Percentiles rank a stretch among this genome's conserved stretches.
Evolutionary conservation across 2,113 vertebrate genomes (phyloP).

Genomic region (Meleagris gallopavo): DNA sequence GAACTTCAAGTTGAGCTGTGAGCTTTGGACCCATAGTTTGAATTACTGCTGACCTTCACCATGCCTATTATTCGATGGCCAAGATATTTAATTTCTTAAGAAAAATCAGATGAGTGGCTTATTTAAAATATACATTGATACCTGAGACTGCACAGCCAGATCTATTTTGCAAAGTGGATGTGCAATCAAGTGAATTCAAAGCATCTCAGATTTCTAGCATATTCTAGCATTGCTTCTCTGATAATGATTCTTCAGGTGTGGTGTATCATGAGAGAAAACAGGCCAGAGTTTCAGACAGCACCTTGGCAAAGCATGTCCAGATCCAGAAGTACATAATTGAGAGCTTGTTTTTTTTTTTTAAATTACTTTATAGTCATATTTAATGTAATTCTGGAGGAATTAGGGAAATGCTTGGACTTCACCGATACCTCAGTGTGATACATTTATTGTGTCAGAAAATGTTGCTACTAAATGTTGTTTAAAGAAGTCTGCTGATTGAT

Average conservation of each 20-base stretch:
- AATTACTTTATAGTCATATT: neutral
- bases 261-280: neutral
- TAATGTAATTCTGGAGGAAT: neutral
- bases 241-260: neutral
- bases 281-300: neutral
- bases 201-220: fast-evolving
- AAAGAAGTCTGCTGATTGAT: neutral
- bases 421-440: neutral
- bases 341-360: neutral
- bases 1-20: neutral
- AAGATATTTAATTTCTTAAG: neutral
- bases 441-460: neutral
- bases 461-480: neutral
- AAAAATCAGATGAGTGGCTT: neutral
- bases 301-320: neutral
- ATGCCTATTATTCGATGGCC: fast-evolving
- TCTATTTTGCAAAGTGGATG: fast-evolving
- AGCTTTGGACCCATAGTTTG: neutral
- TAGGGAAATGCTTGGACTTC: neutral
- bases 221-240: neutral
- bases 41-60: neutral
- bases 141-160: neutral
- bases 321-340: neutral
- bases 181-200: neutral
- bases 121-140: neutral